phyloP scores from a whole-genome alignment of 2,888 invertebrate species.

The Leptura quadrifasciata region DNA sequence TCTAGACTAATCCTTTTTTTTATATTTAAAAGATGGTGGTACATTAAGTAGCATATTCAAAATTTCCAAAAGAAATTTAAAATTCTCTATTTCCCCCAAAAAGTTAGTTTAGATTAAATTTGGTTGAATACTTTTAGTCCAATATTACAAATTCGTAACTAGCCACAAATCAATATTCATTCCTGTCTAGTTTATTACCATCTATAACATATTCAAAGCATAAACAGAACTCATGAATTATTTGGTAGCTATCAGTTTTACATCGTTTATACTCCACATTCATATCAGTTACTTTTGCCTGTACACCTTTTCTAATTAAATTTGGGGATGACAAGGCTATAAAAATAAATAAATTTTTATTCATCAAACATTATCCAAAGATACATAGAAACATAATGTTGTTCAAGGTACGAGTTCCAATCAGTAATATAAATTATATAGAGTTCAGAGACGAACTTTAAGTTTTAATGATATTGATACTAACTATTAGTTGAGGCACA shows the following conservation, averaged over 20 bases:
- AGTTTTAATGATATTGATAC: too few species aligned
- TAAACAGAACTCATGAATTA: conserved; percentile 16
- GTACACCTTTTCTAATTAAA: not conserved
- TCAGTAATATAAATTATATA: too few species aligned
- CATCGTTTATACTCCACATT: not conserved
- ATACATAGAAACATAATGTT: not conserved
- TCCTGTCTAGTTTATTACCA: not conserved
- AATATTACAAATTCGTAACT: not conserved
- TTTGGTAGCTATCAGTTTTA: not conserved
- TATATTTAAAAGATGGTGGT: too few species aligned
- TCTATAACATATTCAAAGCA: conserved; percentile 12
- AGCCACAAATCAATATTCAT: not conserved
- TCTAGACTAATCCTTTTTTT: too few species aligned
- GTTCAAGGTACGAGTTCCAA: not conserved
- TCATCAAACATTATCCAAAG: not conserved
- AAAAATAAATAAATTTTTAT: not conserved
- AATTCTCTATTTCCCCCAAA: too few species aligned
- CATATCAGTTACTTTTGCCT: not conserved
- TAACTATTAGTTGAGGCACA: too few species aligned
- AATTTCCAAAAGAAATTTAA: too few species aligned
- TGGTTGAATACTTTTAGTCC: too few species aligned
- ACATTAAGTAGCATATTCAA: too few species aligned
- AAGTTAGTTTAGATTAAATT: too few species aligned
- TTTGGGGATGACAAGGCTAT: conserved; percentile 15
- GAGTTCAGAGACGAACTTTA: too few species aligned